Conservation (phyloP, 1,140 invertebrate species). For the Paraescarpia echinospica region DNA sequence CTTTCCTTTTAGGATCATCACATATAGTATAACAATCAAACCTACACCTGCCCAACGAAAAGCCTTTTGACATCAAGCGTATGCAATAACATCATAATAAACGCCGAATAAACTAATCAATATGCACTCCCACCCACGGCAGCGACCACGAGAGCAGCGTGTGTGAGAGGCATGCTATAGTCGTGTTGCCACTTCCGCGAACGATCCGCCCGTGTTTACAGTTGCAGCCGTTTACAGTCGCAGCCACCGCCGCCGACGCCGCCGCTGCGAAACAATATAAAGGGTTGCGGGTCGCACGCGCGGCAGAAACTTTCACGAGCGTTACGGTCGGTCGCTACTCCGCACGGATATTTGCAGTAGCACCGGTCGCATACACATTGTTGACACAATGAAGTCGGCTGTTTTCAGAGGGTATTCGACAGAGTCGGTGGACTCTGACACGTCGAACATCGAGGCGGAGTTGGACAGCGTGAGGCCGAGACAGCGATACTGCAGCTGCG, state of each 20-base stretch:
- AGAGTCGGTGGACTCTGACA: not conserved
- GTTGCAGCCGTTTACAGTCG: not conserved
- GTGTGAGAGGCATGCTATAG: not conserved
- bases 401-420: not conserved
- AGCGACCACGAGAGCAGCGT: not conserved
- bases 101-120: not conserved
- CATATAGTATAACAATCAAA: not conserved
- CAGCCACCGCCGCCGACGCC: not conserved
- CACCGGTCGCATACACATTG: not conserved
- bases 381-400: not conserved
- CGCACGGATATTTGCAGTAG: not conserved
- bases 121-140: not conserved
- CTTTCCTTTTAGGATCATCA: not conserved
- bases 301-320: not conserved
- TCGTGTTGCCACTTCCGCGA: not conserved
- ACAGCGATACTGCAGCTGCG: not conserved
- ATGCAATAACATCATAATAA: not conserved
- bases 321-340: not conserved
- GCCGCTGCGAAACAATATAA: not conserved
- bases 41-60: not conserved
- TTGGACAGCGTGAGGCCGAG: not conserved
- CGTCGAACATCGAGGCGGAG: not conserved
- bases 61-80: not conserved
- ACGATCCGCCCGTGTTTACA: not conserved
- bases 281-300: not conserved